A percentile compares a stretch with the other conserved stretches of the same genome.
phyloP scores from a whole-genome alignment of 2,888 invertebrate genomes.

The Creontiades dilutus region DNA sequence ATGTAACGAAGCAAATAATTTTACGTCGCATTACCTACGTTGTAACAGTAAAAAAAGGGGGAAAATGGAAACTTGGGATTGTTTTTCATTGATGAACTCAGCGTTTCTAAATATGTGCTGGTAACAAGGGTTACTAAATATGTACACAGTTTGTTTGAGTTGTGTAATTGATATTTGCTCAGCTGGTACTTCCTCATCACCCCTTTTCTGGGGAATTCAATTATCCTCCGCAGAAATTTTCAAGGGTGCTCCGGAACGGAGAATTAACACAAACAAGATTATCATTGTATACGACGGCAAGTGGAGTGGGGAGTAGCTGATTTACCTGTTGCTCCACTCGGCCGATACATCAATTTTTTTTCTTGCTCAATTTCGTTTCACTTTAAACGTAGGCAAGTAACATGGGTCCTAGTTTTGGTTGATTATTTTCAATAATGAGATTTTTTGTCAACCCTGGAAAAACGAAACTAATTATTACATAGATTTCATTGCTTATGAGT shows the following conservation, averaged over 20 bases:
- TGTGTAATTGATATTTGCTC: constrained; percentile 51
- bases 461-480: too few relatives aligned
- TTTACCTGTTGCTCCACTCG: constrained; percentile 34
- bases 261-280: constrained; percentile 50
- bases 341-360: background rate
- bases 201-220: constrained; percentile 33
- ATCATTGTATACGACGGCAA: background rate
- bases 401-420: too few relatives aligned
- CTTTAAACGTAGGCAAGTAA: too few relatives aligned
- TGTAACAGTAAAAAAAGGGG: too few relatives aligned
- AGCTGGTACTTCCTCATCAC: constrained; percentile 15
- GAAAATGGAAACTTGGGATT: background rate
- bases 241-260: background rate
- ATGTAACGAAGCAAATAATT: background rate
- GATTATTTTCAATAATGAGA: too few relatives aligned
- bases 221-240: constrained; percentile 37
- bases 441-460: too few relatives aligned
- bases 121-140: constrained; percentile 29
- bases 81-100: constrained; percentile 20
- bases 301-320: background rate
- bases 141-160: constrained; percentile 47
- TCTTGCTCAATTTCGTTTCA: too few relatives aligned
- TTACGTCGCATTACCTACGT: too few relatives aligned
- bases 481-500: too few relatives aligned
- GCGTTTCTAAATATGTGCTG: constrained; percentile 42